Conservation (phyloP, 2,797 vertebrate genomes). For the Poeciliopsis paucimaculata region DNA sequence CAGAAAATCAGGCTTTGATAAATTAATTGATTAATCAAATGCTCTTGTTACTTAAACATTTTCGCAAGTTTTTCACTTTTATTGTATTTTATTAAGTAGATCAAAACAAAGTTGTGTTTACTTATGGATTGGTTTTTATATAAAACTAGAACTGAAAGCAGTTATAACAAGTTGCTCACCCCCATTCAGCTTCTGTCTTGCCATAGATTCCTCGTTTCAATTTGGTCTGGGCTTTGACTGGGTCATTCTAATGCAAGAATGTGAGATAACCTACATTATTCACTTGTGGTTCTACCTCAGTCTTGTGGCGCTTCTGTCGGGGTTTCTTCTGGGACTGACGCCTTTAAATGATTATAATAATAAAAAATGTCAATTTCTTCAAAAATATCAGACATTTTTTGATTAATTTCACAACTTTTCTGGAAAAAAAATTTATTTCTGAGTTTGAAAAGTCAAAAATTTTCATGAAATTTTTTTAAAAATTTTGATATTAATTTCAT, state of each 20-base stretch:
- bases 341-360: too few relatives aligned
- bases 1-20: conserved; percentile 7
- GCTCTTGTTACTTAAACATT: not conserved
- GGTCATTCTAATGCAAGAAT: not conserved
- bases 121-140: not conserved
- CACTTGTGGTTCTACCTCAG: not conserved
- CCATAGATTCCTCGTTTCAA: not conserved
- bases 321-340: not conserved
- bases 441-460: too few relatives aligned
- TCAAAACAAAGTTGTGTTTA: not conserved
- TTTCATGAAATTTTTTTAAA: too few relatives aligned
- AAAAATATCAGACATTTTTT: too few relatives aligned
- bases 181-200: not conserved
- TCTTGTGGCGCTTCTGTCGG: not conserved
- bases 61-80: not conserved
- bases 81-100: not conserved
- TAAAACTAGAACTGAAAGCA: not conserved
- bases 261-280: not conserved
- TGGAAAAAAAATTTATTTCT: too few relatives aligned
- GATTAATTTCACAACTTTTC: too few relatives aligned
- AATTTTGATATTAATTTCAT: too few relatives aligned
- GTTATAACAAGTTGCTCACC: too few relatives aligned
- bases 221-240: not conserved
- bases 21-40: not conserved
- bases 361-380: too few relatives aligned